Percentiles rank a stretch among this genome's conserved stretches.
phyloP scores from a whole-genome alignment of 1,140 invertebrate species.

The Hetaerina americana region DNA sequence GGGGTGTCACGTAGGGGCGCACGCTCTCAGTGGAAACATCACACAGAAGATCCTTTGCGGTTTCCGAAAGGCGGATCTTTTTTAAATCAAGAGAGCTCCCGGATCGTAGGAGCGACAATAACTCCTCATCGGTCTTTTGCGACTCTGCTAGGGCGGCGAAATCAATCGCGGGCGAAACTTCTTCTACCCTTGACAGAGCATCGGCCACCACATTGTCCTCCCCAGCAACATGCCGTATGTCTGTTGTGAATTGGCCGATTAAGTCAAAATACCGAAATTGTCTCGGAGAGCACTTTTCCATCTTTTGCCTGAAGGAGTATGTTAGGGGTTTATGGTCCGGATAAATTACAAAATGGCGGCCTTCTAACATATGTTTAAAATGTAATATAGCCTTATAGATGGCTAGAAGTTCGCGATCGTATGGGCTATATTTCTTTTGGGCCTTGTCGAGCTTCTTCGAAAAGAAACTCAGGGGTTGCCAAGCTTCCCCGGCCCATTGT shows the following conservation, averaged over 20 bases:
- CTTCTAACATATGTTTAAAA: constrained; percentile 22
- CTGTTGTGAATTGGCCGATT: constrained; percentile 20
- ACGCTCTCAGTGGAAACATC: constrained; percentile 13
- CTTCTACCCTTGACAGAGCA: constrained; percentile 15
- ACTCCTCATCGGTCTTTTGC: no score
- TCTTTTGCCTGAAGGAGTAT: constrained; percentile 19
- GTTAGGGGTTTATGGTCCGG: constrained; percentile 28
- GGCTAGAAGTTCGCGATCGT: constrained; percentile 28
- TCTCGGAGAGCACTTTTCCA: constrained; percentile 22
- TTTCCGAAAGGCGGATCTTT: no score
- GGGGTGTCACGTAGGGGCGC: constrained; percentile 19
- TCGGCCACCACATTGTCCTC: constrained; percentile 16
- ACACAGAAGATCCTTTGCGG: no score
- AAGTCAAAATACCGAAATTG: constrained; percentile 17
- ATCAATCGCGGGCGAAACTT: no score
- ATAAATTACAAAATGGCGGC: constrained; percentile 18
- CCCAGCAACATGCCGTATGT: constrained; percentile 19
- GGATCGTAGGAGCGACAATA: no score
- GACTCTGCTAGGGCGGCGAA: no score
- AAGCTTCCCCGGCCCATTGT: constrained; percentile 13
- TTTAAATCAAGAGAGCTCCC: no score
- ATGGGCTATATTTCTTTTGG: constrained; percentile 22
- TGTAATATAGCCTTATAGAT: constrained; percentile 23
- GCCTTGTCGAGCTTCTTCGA: constrained; percentile 10
- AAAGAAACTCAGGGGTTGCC: constrained; percentile 10